phyloP scores from a whole-genome alignment of 2,797 vertebrate genomes.

The Oreochromis mossambicus region DNA sequence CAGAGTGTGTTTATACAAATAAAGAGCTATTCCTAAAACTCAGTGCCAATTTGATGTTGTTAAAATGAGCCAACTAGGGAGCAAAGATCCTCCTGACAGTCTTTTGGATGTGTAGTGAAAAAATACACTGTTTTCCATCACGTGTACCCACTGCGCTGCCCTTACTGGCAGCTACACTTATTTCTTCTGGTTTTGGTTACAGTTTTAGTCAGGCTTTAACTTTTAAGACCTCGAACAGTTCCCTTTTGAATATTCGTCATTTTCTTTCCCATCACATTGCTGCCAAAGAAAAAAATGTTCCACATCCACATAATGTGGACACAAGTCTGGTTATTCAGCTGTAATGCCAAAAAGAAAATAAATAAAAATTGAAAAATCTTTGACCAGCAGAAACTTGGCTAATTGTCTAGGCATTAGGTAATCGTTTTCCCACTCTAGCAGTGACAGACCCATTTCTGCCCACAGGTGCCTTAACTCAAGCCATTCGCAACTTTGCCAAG shows the following conservation, averaged over 20 bases:
- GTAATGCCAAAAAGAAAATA: not conserved
- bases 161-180: not conserved
- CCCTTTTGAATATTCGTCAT: not conserved
- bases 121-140: not conserved
- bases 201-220: not conserved
- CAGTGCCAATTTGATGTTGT: not conserved
- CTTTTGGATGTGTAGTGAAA: not conserved
- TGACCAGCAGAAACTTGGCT: not conserved
- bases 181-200: not conserved
- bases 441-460: not conserved
- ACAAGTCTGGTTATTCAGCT: not conserved
- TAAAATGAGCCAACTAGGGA: not conserved
- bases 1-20: not conserved
- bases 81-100: not conserved
- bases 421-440: not conserved
- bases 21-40: not conserved
- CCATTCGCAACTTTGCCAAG: slow-evolving; percentile 95
- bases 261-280: not conserved
- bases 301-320: not conserved
- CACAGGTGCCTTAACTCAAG: slow-evolving; percentile 96
- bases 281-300: not conserved
- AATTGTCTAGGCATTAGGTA: not conserved
- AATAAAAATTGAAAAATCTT: not conserved
- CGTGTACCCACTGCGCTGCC: not conserved
- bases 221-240: not conserved